phyloP scores from a whole-genome alignment of 1,140 invertebrate genomes.

The Platyscapa corneri region DNA sequence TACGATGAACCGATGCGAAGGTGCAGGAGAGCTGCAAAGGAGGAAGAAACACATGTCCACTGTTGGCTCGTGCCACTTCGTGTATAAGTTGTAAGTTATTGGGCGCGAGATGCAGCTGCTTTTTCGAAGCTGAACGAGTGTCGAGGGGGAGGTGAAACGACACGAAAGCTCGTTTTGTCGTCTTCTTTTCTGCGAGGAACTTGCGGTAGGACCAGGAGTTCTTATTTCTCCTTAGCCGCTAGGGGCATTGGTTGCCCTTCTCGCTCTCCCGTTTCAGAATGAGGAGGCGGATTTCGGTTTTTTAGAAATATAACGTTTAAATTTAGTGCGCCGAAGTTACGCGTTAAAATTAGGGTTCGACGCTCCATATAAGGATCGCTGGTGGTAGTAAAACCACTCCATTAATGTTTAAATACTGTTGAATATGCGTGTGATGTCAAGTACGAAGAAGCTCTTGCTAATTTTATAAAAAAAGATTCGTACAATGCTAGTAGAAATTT shows the following conservation, averaged over 20 bases:
- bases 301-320: not conserved
- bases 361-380: not conserved
- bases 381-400: too few relatives aligned
- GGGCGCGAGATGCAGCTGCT: slow-evolving; percentile 64
- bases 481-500: too few relatives aligned
- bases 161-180: slow-evolving; percentile 31
- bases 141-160: not conserved
- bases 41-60: slow-evolving; percentile 68
- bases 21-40: slow-evolving; percentile 48
- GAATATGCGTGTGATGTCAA: too few relatives aligned
- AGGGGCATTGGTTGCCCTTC: not conserved
- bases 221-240: not conserved
- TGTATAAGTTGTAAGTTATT: slow-evolving; percentile 67
- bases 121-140: slow-evolving; percentile 50
- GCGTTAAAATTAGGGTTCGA: not conserved
- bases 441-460: too few relatives aligned
- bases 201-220: slow-evolving; percentile 8
- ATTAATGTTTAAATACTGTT: too few relatives aligned
- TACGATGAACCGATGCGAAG: not conserved
- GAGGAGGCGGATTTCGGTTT: slow-evolving; percentile 9
- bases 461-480: too few relatives aligned
- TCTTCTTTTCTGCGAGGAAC: slow-evolving; percentile 28
- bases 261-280: not conserved
- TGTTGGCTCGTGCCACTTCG: slow-evolving; percentile 70
- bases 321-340: not conserved